phyloP scores from a whole-genome alignment of 2,797 vertebrate species.

The Morus bassanus region DNA sequence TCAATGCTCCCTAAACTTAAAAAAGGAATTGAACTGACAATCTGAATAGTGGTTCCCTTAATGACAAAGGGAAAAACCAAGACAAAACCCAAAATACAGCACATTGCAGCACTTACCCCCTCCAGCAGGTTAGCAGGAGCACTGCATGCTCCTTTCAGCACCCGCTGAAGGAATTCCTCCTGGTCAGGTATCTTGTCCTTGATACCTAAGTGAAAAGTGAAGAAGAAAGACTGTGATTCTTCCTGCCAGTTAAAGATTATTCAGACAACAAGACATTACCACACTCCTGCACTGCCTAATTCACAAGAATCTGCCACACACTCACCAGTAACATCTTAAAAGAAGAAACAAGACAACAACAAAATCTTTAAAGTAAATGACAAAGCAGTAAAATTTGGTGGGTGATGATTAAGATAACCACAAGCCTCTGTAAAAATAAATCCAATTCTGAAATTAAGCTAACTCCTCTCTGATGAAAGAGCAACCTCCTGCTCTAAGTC shows the following conservation, averaged over 20 bases:
- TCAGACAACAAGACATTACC: background rate
- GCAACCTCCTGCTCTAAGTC: background rate
- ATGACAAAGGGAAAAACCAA: background rate
- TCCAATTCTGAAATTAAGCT: background rate
- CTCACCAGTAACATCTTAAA: background rate
- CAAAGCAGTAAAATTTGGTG: background rate
- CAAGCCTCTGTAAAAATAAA: background rate
- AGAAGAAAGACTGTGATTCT: background rate
- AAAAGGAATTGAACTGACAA: background rate
- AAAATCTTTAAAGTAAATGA: background rate
- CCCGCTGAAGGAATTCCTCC: conserved; percentile 85
- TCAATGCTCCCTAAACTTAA: background rate
- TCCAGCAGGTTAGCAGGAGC: conserved; percentile 92
- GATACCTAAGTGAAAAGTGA: conserved; percentile 79
- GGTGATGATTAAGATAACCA: background rate
- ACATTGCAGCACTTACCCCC: conserved; percentile 80
- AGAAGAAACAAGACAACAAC: background rate
- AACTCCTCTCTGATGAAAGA: background rate
- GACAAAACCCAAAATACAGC: background rate
- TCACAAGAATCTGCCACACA: background rate
- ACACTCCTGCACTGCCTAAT: background rate
- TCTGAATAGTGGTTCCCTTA: background rate
- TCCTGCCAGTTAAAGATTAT: background rate
- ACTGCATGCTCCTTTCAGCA: conserved; percentile 85
- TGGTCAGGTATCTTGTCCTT: conserved; percentile 90